Conservation (phyloP, 2,113 vertebrate genomes). For the Microcebus murinus region DNA sequence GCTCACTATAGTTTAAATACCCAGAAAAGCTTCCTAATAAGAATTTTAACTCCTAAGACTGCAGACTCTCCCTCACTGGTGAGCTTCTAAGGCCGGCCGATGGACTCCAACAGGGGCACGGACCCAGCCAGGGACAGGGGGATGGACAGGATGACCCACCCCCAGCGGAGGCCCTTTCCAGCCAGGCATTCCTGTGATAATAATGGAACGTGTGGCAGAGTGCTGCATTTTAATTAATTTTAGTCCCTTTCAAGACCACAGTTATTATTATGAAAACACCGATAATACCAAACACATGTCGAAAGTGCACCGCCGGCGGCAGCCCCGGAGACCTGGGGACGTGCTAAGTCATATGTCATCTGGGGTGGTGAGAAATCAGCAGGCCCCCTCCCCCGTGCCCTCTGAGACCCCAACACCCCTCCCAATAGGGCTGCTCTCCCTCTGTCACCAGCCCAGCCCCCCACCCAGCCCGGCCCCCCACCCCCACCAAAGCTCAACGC, state of each 20-base stretch:
- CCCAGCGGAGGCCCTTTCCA: background rate
- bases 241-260: slow-evolving; percentile 66
- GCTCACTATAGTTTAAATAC: rapidly evolving
- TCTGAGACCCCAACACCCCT: background rate
- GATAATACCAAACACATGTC: slow-evolving; percentile 79
- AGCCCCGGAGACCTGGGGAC: slow-evolving; percentile 53
- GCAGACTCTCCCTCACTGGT: background rate
- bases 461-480: background rate
- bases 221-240: slow-evolving; percentile 76
- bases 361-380: slow-evolving; percentile 53
- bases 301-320: slow-evolving; percentile 19
- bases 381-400: background rate
- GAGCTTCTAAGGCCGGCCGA: background rate
- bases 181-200: slow-evolving; percentile 4
- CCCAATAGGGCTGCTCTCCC: background rate
- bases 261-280: slow-evolving; percentile 73
- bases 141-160: background rate
- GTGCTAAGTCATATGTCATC: slow-evolving; percentile 68
- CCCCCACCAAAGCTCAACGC: background rate
- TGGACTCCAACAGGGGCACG: background rate
- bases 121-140: background rate
- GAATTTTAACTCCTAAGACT: background rate
- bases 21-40: background rate
- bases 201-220: slow-evolving; percentile 30
- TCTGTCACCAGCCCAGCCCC: background rate